Percentiles rank a stretch among this genome's conserved stretches.
Evolutionary conservation across 2,888 invertebrate genomes (phyloP).

Genomic region (Plagiodera versicolora): DNA sequence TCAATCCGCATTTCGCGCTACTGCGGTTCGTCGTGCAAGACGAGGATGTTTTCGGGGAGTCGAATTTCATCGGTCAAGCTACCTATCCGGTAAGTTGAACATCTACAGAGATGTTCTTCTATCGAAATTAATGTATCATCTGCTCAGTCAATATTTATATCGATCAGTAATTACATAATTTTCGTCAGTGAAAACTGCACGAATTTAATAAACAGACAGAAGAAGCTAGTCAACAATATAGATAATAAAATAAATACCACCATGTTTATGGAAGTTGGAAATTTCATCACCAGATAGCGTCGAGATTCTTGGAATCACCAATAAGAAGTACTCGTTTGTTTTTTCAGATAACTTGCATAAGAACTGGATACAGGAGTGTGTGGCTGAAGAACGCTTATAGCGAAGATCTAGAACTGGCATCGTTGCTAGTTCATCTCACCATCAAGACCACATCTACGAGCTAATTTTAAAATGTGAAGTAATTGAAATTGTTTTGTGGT

Average conservation of each 20-base stretch:
- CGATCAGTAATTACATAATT: no score
- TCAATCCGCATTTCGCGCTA: conserved; percentile 81
- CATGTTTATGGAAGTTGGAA: no score
- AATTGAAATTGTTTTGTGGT: background rate
- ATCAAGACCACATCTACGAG: conserved; percentile 58
- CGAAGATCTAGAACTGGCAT: conserved; percentile 90
- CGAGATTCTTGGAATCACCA: no score
- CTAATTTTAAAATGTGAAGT: conserved; percentile 16
- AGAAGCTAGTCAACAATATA: no score
- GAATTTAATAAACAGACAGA: no score
- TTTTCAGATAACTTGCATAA: conserved; percentile 68
- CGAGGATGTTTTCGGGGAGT: conserved; percentile 97
- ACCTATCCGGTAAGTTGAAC: conserved; percentile 74
- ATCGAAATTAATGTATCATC: no score
- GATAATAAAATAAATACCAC: no score
- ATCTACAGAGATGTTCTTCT: no score
- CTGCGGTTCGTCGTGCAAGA: conserved; percentile 88
- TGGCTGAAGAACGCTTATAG: conserved; percentile 87
- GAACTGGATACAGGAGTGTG: conserved; percentile 89
- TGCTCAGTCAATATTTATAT: no score
- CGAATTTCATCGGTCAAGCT: conserved; percentile 95
- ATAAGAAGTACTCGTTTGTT: no score
- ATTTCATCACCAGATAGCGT: no score
- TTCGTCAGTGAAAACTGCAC: no score
- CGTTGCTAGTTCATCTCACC: conserved; percentile 80